Base-by-base conservation (phyloP, 2,888 invertebrate species). In the Drosophila cracens region DNA sequence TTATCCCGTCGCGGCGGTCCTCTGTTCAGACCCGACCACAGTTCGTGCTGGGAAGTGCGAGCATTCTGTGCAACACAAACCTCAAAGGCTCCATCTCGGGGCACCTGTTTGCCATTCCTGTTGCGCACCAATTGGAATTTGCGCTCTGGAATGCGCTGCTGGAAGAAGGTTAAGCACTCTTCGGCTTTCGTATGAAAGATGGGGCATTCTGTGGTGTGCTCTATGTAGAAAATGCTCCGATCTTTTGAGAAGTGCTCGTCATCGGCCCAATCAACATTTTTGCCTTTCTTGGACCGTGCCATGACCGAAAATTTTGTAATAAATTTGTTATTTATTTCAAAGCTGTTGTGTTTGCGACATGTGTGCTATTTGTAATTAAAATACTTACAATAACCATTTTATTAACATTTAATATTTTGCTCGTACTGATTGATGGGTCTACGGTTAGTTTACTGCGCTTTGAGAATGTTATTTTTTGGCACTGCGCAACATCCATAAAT, bases 1-100 rank as follows among this genome's bases (percentile, higher is more conserved):
- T 93, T 93, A 60, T 93, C 92, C 5, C 90, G 84, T 2, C 93
- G 79, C 3, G 93, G 93, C 3, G 93, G 93, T 4, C 93, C 93
- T 25, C 72, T 79, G 1, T 79, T 79, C 11, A 93, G 21, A 5
- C 93, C 93, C 21, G 85, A 85, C 92, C 92, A 92, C 21, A 92
- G 10, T 5, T 72, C 29, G 16, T 89, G 79, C 29, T 77, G 52
- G 3, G 92, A 91, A 13, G 92, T 92, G 56, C 90, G 88, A 0
- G 93, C 93, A 76, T 90, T 92, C 61, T 93, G 92, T 1, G 91
- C 76, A 49, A 93, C 78, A 0, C 68, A 59, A 4, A 93, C 89
- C 83, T 93, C 92, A 63, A 93, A 93, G 27, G 92, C 80, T 1
- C 92, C 93, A 0, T 78, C 74, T 0, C 92, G 82, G 0, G 92